Evolutionary conservation across 2,888 invertebrate genomes (phyloP), one percentile per base, ranked within the genome.

Genomic region (Agrotis ipsilon): DNA sequence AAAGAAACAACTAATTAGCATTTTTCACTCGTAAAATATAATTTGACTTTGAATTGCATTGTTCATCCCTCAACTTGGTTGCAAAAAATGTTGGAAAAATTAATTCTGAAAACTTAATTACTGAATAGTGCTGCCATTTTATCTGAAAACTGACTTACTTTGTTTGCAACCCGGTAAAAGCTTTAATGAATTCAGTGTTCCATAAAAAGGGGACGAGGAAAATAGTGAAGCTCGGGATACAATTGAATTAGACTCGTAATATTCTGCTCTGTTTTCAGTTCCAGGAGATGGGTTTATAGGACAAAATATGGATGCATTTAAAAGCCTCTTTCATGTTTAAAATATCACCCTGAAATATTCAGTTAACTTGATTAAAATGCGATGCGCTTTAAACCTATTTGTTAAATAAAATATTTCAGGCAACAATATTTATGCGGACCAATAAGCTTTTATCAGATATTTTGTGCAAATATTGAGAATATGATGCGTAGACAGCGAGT

Each of bases 171-270:
- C 27, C 45, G 18, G 64, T 69, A 51, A 69, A 78, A 78, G 68
- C 75, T 32, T 74, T 65, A 75, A 78, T 80, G 64, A 43, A 68
- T 51, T 69, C 57, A 69, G 48, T 24, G n/a, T 48, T 64, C 24
- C 52, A 49, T 52, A 32, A 45, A 64, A 72, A 60, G 24, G 0
- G 19, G 27, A 32, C 16, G 32, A 24, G 21, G 6, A 73, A 74
- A 48, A 7, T 59, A 60, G 48, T 57, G 52, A 49, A 11, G 19
- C 13, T 49, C 14, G n/a, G n/a, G 39, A 59, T 18, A 49, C 48
- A 79, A 73, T 73, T 62, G 27, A 59, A 67, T 76, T 67, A 72
- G 27, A 16, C n/a, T 16, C 5, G 18, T 16, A n/a, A 52, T 54
- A 5, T 63, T 63, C 32, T 18, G 54, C 19, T 61, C 13, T n/a